Evolutionary conservation across 1,140 invertebrate genomes (phyloP), one percentile per base, ranked within the genome.

Genomic region (Hypsibius dujardini): DNA sequence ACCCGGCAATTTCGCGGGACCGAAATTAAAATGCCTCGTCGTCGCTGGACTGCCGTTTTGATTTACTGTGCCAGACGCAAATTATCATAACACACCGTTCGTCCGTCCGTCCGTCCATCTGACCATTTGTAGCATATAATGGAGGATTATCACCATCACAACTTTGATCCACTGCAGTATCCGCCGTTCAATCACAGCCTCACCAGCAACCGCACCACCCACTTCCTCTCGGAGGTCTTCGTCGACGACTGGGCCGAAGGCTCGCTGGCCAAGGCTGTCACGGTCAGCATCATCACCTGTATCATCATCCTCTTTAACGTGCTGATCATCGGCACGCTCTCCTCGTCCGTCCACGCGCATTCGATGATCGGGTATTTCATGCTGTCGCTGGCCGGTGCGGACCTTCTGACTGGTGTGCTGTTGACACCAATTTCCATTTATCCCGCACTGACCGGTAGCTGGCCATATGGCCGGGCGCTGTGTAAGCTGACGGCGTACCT

Each of bases 401-500:
- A 96, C 81, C 82, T 97, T 73, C 83, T 95, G 60, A 90, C 81
- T 28, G 92, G 92, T 71, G 79, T 94, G 59, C 83, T 95, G 70
- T 87, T 96, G 72, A 89, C 94, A 59, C 92, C 93, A 2, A 84
- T 95, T 73, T 94, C 91, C 46, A 88, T 95, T 28, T 94, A 93
- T 80, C 89, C 92, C 46, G 89, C 92, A 1, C 85, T 92, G 75
- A 92, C 92, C 79, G 90, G 90, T 60, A 87, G 90, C 76, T 73
- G 73, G 82, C 90, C 59, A 81, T 91, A 76, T 72, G 76, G 70
- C 73, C 71, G 74, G 76, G 45, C 70, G 72, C 62, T 76, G 73
- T 47, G 72, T 75, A 62, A 50, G 72, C 60, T 76, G 72, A 59
- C 40, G 45, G 92, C 91, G 73, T 95, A 95, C 80, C 79, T 95